Percentiles rank a stretch among this genome's conserved stretches.
phyloP scores from a whole-genome alignment of 37 sponge, comb jelly and placozoan genomes.

The Halichondria panicea region DNA sequence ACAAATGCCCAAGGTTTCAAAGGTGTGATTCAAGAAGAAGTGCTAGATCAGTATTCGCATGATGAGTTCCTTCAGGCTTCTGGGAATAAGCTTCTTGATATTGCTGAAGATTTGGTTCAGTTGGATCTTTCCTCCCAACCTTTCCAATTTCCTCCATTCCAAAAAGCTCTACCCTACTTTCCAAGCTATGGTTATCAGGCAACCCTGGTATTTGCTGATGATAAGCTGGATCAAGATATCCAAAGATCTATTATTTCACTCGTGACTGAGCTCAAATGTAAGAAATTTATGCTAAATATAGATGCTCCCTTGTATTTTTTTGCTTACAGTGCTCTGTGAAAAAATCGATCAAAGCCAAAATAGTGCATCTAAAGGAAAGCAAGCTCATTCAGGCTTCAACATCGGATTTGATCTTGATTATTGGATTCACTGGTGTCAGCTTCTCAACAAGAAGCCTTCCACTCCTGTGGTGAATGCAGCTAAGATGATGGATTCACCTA shows the following conservation, averaged over 20 bases:
- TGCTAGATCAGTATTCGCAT: too few relatives aligned
- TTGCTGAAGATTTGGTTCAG: too few relatives aligned
- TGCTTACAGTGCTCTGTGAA: too few relatives aligned
- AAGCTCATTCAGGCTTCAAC: conserved; percentile 30
- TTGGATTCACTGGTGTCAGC: conserved; percentile 21
- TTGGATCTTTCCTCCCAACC: too few relatives aligned
- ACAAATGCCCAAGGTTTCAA: too few relatives aligned
- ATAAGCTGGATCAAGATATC: not conserved
- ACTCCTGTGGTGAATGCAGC: conserved; percentile 15
- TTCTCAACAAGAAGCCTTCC: not conserved
- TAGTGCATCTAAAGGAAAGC: not conserved
- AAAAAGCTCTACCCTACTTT: conserved; percentile 50
- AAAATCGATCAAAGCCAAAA: not conserved
- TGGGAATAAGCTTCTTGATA: too few relatives aligned
- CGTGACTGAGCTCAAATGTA: conserved; percentile 1
- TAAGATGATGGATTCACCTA: not conserved
- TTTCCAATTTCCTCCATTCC: conserved; percentile 52
- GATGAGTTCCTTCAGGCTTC: too few relatives aligned
- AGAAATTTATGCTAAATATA: not conserved
- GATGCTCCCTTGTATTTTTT: not conserved
- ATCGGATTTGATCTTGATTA: conserved; percentile 36
- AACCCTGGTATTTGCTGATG: conserved; percentile 12
- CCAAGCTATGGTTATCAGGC: conserved; percentile 36
- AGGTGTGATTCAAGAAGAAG: too few relatives aligned
- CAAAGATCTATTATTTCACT: not conserved